Evolutionary conservation across 2,888 invertebrate genomes (phyloP), one percentile per base, ranked within the genome.

Genomic region (Chaetoderma sp.): DNA sequence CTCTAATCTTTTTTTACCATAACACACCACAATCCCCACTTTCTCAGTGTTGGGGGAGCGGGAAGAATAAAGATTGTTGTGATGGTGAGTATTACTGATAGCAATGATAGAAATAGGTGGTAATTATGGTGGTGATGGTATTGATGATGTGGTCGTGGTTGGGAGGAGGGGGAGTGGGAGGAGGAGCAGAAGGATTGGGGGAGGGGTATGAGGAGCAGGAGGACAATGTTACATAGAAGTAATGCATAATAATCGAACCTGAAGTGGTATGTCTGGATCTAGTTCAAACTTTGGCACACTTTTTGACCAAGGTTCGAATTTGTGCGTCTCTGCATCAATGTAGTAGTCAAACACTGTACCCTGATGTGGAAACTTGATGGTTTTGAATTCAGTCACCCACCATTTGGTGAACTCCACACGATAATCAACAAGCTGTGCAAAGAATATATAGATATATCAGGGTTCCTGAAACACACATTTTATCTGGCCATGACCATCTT

Each of bases 381-480:
- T 93, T 88, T 98, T 98, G 87, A 97, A 98, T 86, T 98, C 98
- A 82, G 94, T 95, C 16, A 92, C 89, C 95, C 96, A 98, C 98
- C 98, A 98, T 89, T 97, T 97, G 47, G 95, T 94, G 86, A 96
- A 98, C 86, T 98, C 97, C 75, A 93, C 93, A 47, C 96, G 90
- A 92, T 96, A 94, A 84, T 97, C 96, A 3, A 93, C 90, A 45
- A 95, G 88, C 89, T 95, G 92, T 10, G 39, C 10, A 30, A 30
- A 50, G 28, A 3, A 52, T 2, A 13, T 3, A 32, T 2, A 28
- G 4, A n/a, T 72, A 63, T 55, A 62, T 13, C 21, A 36, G 59
- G 54, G 55, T 18, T 10, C 16, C 16, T 23, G 25, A 13, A 28
- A 18, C 23, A 18, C 16, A 13, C 28, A 18, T 32, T 42, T 60